phyloP scores from a whole-genome alignment of 2,888 invertebrate genomes.

The Sesia apiformis region DNA sequence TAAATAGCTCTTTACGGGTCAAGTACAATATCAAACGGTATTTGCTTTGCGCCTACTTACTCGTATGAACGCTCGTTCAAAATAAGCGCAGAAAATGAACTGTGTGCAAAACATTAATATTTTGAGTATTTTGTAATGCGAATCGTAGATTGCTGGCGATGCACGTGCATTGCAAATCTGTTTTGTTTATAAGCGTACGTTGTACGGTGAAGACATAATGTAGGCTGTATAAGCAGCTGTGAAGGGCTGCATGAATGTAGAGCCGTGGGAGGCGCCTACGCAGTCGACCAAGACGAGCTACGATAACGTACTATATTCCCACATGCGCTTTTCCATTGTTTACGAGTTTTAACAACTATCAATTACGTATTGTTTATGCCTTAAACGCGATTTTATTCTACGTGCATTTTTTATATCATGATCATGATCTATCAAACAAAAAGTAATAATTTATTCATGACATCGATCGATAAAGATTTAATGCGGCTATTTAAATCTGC shows the following conservation, averaged over 20 bases:
- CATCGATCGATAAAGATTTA: not conserved
- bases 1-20: too few relatives aligned
- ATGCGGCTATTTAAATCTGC: not conserved
- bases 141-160: not conserved
- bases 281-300: slow-evolving; percentile 27
- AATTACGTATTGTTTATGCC: not conserved
- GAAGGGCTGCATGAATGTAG: slow-evolving; percentile 1
- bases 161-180: not conserved
- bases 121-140: too few relatives aligned
- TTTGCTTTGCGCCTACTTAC: too few relatives aligned
- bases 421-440: not conserved
- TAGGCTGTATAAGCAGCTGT: not conserved
- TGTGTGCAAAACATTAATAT: too few relatives aligned
- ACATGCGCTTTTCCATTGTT: slow-evolving; percentile 31
- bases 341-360: slow-evolving; percentile 3
- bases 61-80: too few relatives aligned
- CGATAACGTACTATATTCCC: slow-evolving; percentile 22
- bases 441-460: not conserved
- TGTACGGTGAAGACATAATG: not conserved
- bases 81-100: too few relatives aligned
- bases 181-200: not conserved
- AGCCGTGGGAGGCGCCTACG: slow-evolving; percentile 28
- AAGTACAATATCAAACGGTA: too few relatives aligned
- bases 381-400: not conserved
- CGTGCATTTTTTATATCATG: not conserved